Conservation (phyloP, 2,888 invertebrate species). For the Macaria liturata region DNA sequence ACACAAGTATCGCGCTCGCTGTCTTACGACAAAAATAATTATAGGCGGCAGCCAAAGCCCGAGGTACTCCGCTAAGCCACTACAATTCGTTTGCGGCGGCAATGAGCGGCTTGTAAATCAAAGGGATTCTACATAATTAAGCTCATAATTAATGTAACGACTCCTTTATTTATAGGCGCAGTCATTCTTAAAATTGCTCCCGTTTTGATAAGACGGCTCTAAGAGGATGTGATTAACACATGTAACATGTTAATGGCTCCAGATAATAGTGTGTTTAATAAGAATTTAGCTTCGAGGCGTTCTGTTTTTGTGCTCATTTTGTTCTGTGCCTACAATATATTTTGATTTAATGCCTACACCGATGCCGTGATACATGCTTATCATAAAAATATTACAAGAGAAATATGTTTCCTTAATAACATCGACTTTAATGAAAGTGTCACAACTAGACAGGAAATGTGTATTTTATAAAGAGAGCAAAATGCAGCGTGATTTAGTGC, state of each 20-base stretch:
- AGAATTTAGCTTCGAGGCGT: conserved; percentile 3
- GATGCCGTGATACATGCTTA: conserved; percentile 40
- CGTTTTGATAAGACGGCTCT: conserved; percentile 70
- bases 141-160: conserved; percentile 82
- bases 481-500: conserved; percentile 65
- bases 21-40: conserved; percentile 78
- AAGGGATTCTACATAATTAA: conserved; percentile 82
- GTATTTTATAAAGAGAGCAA: conserved; percentile 59
- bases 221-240: conserved; percentile 73
- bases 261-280: conserved; percentile 51
- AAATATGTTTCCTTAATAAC: conserved; percentile 68
- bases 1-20: conserved; percentile 50
- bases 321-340: conserved; percentile 19
- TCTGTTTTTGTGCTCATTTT: conserved; percentile 22
- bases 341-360: conserved; percentile 42
- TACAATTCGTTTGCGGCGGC: conserved; percentile 80
- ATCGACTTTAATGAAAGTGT: conserved; percentile 60
- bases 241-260: conserved; percentile 67
- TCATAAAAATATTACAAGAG: conserved; percentile 55
- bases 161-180: conserved; percentile 77
- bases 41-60: conserved; percentile 65
- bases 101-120: conserved; percentile 81
- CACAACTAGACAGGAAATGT: conserved; percentile 63
- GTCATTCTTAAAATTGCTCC: conserved; percentile 79
- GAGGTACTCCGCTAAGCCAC: conserved; percentile 77